Evolutionary conservation across 2,797 vertebrate genomes (phyloP).

Genomic region (Hippopotamyrus pictus): DNA sequence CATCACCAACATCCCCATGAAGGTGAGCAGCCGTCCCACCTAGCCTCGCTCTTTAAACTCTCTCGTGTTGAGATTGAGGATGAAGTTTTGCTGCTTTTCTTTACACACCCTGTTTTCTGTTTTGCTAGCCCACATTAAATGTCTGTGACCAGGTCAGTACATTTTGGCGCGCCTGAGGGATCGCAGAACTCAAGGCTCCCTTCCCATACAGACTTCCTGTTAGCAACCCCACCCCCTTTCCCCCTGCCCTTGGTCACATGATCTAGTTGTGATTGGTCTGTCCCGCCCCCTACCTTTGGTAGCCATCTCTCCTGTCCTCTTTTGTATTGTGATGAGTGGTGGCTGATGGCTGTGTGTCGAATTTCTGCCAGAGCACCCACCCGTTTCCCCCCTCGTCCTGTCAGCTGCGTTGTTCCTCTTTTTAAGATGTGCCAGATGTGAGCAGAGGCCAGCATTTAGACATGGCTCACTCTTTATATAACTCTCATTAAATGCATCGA

Average conservation of each 20-base stretch:
- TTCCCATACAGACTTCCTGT: conserved; percentile 21
- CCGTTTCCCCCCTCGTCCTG: conserved; percentile 1
- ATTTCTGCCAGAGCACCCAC: conserved; percentile 8
- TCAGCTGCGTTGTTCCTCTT: not conserved
- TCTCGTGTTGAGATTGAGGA: conserved; percentile 69
- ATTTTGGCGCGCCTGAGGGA: conserved; percentile 62
- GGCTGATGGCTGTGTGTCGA: conserved; percentile 40
- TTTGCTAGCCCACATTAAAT: conserved; percentile 99
- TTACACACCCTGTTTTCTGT: conserved; percentile 93
- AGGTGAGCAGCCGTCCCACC: conserved; percentile 62
- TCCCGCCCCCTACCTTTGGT: conserved; percentile 27
- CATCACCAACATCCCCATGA: conserved; percentile 99
- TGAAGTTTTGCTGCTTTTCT: conserved; percentile 73
- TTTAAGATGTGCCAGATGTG: not conserved
- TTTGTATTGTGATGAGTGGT: conserved; percentile 64
- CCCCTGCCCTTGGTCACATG: conserved; percentile 10
- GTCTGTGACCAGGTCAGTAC: conserved; percentile 99
- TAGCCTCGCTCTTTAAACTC: conserved; percentile 38
- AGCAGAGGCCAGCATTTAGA: not conserved
- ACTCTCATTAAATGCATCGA: not conserved
- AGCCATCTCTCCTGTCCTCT: conserved; percentile 67
- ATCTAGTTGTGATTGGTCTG: conserved; percentile 25
- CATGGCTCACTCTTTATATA: not conserved
- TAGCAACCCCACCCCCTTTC: conserved; percentile 7
- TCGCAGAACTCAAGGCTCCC: conserved; percentile 65